A percentile compares a stretch with the other conserved stretches of the same genome.
Conservation (phyloP, 1,140 invertebrate species). For the Wiebesia pumilae region DNA sequence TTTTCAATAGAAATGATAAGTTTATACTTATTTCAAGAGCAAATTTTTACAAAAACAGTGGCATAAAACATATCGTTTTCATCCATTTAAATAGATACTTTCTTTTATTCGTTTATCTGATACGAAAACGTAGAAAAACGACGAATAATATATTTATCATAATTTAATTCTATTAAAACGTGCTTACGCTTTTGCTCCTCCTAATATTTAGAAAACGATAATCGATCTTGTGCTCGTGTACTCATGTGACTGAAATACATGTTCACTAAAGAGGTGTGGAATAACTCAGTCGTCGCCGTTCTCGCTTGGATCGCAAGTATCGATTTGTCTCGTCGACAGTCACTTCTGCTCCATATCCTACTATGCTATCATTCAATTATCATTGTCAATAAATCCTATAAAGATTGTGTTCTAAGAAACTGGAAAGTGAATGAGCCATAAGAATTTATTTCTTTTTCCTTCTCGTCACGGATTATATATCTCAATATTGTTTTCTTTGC, state of each 20-base stretch:
- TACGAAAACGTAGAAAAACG: not conserved
- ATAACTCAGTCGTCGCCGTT: conserved; percentile 5
- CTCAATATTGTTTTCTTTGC: not conserved
- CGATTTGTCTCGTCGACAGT: conserved; percentile 17
- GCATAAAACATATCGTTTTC: no score
- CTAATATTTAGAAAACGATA: conserved; percentile 42
- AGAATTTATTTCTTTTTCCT: not conserved
- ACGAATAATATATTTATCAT: conserved; percentile 9
- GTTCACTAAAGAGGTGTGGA: not conserved
- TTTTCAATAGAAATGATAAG: no score
- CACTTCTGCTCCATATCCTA: not conserved
- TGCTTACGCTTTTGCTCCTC: not conserved
- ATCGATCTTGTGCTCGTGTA: not conserved
- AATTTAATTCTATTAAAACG: conserved; percentile 34
- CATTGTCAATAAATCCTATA: conserved; percentile 30
- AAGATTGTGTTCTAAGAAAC: conserved; percentile 16
- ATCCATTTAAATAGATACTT: not conserved
- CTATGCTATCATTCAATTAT: conserved; percentile 11
- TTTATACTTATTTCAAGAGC: no score
- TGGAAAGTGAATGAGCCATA: not conserved
- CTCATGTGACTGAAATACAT: not conserved
- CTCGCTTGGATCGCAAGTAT: conserved; percentile 4
- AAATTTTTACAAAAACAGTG: no score
- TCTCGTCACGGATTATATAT: not conserved
- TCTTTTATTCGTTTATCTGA: not conserved